Evolutionary conservation across 2,888 invertebrate species (phyloP).

Genomic region (Cenopis cana): DNA sequence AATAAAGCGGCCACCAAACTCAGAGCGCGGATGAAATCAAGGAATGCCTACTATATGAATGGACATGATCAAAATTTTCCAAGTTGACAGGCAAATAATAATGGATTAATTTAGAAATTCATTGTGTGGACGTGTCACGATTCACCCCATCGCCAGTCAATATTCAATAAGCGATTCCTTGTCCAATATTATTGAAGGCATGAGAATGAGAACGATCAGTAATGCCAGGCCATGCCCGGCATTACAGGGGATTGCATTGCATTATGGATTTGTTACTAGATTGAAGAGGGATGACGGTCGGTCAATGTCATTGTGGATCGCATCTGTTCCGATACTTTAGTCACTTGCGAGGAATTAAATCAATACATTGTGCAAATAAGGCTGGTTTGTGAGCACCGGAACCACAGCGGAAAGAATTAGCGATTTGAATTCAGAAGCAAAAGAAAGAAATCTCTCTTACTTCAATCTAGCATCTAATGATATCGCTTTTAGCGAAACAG

Average conservation of each 20-base stretch:
- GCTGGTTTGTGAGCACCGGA: neutral
- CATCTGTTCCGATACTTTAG: neutral
- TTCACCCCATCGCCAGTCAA: neutral
- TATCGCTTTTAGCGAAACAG: neutral
- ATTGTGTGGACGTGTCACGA: conserved; percentile 2
- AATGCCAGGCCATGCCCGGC: conserved; percentile 13
- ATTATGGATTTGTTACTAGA: conserved; percentile 20
- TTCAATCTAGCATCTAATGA: neutral
- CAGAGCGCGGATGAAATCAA: no score
- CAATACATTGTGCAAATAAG: neutral
- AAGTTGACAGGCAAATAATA: neutral
- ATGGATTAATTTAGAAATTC: conserved; percentile 10
- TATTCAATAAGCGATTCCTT: conserved; percentile 19
- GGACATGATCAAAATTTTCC: no score
- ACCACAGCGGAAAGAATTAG: neutral
- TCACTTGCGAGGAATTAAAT: neutral
- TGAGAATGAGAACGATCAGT: conserved; percentile 5
- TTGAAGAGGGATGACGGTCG: conserved; percentile 13
- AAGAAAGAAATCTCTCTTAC: neutral
- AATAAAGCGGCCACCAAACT: no score
- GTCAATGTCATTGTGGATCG: neutral
- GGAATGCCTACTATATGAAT: no score
- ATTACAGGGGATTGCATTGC: conserved; percentile 13
- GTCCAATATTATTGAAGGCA: conserved; percentile 24
- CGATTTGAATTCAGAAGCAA: neutral